Percentiles rank a stretch among this genome's conserved stretches.
Conservation (phyloP, 30 jellyfish, hydroid and myxozoan genomes). For the Phacellophora camtschatica region DNA sequence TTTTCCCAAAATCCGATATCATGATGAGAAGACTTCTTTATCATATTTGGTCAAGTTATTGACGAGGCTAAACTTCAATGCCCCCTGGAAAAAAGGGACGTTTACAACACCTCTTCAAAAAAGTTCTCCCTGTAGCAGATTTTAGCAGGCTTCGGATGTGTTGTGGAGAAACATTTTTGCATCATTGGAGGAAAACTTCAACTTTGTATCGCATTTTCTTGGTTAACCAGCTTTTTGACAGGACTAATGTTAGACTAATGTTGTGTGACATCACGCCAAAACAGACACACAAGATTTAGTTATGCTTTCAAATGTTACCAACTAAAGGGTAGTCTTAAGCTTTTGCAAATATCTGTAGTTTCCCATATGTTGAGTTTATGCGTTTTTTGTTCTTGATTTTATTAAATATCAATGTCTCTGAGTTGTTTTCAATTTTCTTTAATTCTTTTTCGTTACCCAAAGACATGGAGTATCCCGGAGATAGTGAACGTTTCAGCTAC, state of each 20-base stretch:
- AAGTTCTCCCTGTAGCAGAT: no score
- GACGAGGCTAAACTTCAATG: no score
- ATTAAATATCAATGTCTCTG: background rate
- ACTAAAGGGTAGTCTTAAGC: no score
- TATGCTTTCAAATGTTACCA: background rate
- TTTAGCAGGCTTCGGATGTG: no score
- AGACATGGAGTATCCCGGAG: background rate
- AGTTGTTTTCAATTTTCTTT: background rate
- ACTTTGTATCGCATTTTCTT: background rate
- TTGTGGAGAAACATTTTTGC: no score
- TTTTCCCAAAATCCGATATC: no score
- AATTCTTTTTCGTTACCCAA: background rate
- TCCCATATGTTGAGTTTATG: no score
- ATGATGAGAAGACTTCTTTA: no score
- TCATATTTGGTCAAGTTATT: no score
- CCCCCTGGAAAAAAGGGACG: no score
- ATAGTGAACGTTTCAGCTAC: background rate
- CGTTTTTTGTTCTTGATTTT: background rate
- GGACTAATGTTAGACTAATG: background rate
- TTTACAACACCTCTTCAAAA: no score
- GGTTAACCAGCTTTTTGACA: background rate
- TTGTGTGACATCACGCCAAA: background rate
- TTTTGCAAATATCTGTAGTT: background rate
- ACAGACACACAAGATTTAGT: background rate
- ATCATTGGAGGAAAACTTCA: no score